Evolutionary conservation across 2,888 invertebrate genomes (phyloP).

Genomic region (Ochropleura plecta): DNA sequence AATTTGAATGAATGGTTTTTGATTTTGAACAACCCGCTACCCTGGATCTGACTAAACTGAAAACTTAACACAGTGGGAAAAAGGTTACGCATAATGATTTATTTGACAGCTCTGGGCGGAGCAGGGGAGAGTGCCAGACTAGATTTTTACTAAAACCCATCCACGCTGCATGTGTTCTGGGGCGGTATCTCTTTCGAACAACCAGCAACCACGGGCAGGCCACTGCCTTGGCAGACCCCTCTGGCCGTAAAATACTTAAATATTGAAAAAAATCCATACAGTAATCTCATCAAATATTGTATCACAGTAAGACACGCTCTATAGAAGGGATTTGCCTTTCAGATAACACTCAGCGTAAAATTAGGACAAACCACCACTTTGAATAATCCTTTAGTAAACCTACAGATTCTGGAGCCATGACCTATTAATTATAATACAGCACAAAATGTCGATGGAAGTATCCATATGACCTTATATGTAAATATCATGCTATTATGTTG

Average conservation of each 20-base stretch:
- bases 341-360: neutral
- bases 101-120: too few relatives aligned
- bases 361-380: neutral
- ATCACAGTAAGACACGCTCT: neutral
- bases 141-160: too few relatives aligned
- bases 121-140: too few relatives aligned
- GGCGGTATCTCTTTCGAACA: too few relatives aligned
- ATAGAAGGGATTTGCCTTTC: slow-evolving; percentile 1
- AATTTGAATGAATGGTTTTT: too few relatives aligned
- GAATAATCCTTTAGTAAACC: slow-evolving; percentile 14
- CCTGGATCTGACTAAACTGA: neutral
- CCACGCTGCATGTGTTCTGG: too few relatives aligned
- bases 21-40: too few relatives aligned
- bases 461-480: neutral
- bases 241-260: too few relatives aligned
- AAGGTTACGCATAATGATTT: neutral
- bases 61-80: neutral
- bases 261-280: too few relatives aligned
- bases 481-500: neutral
- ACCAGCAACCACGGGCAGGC: too few relatives aligned
- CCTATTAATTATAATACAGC: neutral
- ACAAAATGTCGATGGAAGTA: neutral
- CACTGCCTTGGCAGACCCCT: too few relatives aligned
- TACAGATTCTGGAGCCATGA: neutral
- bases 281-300: neutral